Conservation (phyloP, 2,797 vertebrate species). For the Atherinosoma microstoma region DNA sequence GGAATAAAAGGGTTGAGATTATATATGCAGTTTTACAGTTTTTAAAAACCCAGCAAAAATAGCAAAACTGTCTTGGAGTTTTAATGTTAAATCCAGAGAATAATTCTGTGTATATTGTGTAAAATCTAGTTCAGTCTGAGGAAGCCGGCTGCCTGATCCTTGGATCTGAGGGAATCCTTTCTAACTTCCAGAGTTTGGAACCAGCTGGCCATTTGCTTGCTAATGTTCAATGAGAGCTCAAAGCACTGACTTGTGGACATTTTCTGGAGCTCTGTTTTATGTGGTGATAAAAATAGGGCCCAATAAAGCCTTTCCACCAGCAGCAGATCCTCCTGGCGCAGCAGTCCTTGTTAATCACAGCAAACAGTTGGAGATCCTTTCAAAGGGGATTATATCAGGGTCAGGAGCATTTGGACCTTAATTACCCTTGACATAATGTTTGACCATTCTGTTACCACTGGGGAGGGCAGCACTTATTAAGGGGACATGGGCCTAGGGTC, state of each 20-base stretch:
- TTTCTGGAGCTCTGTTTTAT: conserved; percentile 79
- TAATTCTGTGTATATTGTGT: neutral
- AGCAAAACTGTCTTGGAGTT: too few species aligned
- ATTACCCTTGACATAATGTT: conserved; percentile 90
- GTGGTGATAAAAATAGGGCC: conserved; percentile 76
- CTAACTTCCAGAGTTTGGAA: conserved; percentile 57
- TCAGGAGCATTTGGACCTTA: conserved; percentile 87
- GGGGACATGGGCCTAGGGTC: conserved; percentile 78
- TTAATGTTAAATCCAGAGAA: neutral
- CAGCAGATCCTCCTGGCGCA: conserved; percentile 69
- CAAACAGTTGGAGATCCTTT: conserved; percentile 87
- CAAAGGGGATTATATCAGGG: conserved; percentile 88
- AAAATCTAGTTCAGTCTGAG: neutral
- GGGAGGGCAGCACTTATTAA: conserved; percentile 84
- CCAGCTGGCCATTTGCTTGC: conserved; percentile 56
- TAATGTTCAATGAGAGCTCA: conserved; percentile 70
- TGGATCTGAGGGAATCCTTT: conserved; percentile 53
- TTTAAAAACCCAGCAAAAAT: too few species aligned
- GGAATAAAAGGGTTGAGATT: too few species aligned
- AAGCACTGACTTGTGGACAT: conserved; percentile 64
- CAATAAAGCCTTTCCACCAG: conserved; percentile 78
- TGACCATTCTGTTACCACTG: conserved; percentile 86
- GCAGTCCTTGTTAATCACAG: conserved; percentile 81
- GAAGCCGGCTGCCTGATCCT: conserved; percentile 2
- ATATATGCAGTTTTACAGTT: too few species aligned